These are phyloP conservation scores for Leptopilina clavipes DNA, from an alignment of 1,140 invertebrate species.

Conservation along the genomic window DNA sequence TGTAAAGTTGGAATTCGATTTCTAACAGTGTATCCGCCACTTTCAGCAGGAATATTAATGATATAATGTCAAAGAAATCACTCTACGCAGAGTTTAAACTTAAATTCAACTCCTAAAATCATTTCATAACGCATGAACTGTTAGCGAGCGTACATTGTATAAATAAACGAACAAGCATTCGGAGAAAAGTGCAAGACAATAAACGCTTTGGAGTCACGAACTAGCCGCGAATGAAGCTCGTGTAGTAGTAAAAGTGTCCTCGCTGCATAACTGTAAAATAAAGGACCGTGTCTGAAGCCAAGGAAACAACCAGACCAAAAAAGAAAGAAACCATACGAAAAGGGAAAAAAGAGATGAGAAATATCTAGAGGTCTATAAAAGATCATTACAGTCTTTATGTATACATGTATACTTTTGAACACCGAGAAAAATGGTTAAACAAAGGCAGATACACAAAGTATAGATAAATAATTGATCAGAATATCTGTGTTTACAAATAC, in stretches of 20 bases:
- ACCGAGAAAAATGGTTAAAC: no score
- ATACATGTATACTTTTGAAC: no score
- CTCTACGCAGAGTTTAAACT: background rate
- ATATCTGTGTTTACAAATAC: no score
- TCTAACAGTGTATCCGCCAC: no score
- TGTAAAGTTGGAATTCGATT: no score
- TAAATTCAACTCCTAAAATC: background rate
- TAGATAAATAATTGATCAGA: no score
- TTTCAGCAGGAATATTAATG: no score
- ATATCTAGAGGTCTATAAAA: constrained; percentile 14
- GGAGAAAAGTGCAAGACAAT: constrained; percentile 59
- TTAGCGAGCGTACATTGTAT: background rate
- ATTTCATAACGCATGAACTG: background rate
- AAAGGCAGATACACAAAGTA: no score
- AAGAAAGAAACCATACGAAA: constrained; percentile 35
- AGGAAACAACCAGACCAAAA: constrained; percentile 7
- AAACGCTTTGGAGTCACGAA: constrained; percentile 55
- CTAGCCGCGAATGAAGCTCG: constrained; percentile 43
- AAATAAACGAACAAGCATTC: constrained; percentile 49
- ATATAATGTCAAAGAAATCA: background rate
- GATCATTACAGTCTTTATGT: constrained; percentile 21
- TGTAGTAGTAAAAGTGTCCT: constrained; percentile 67
- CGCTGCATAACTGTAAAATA: constrained; percentile 69
- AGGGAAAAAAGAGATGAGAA: constrained; percentile 19
- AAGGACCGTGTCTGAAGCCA: constrained; percentile 51